Evolutionary conservation across 2,888 invertebrate genomes (phyloP), one percentile per base, ranked within the genome.

Genomic region (Pseudoips prasinana): DNA sequence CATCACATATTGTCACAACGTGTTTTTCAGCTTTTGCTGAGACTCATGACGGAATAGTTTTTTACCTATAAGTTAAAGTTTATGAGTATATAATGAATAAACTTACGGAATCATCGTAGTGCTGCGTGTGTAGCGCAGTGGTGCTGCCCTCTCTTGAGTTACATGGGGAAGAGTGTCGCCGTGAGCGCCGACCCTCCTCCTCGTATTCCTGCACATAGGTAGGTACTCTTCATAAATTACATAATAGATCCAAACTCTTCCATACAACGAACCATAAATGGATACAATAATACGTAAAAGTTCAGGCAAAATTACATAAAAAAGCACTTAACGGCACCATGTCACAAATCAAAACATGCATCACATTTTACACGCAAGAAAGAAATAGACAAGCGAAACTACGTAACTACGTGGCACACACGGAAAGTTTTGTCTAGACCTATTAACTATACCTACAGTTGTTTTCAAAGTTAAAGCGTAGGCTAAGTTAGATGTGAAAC

Each of bases 121-220:
- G 91, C 55, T 86, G 87, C 27, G 89, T 86, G 67, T 91, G 92
- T 40, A 92, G 73, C 23, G 91, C 91, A 25, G 91, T 91, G 25
- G 92, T 91, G 74, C 92, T 92, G 72, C 92, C 93, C 52, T 92
- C 91, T 54, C 92, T 81, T 11, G 93, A 92, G 62, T 92, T 92
- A 42, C 92, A 92, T 27, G 93, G 93, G 46, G 93, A 93, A 26
- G 93, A 93, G 77, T 93, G 93, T 46, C 93, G 85, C 54, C 93
- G 84, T 44, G 91, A 90, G 32, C 89, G 70, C 47, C 87, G 64
- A 14, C 89, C 89, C 65, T 92, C 92, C 64, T 91, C 92, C 53
- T 93, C 93, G 73, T 93, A 94, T 76, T 94, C 94, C 93, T 94
- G 85, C 44, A 56, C 35, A 52, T 27, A 31, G 10, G 7, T 22